Evolutionary conservation across 2,888 invertebrate genomes (phyloP).

Genomic region (Protodeltote pygarga): DNA sequence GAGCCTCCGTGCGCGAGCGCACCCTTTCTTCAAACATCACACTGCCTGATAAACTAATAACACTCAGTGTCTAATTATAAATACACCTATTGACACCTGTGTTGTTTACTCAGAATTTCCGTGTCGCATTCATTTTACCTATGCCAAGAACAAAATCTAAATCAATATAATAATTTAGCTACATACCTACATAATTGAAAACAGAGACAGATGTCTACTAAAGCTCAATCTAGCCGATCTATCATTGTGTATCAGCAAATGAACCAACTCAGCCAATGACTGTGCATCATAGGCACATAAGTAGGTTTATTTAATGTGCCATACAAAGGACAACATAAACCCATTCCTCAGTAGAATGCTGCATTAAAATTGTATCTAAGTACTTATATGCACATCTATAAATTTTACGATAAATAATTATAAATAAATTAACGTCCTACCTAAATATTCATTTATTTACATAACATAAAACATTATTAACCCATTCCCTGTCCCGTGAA

Average conservation of each 20-base stretch:
- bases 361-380: constrained; percentile 8
- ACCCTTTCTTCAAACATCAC: constrained; percentile 65
- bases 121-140: no score
- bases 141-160: no score
- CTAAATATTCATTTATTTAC: constrained; percentile 47
- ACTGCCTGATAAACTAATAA: constrained; percentile 50
- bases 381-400: constrained; percentile 6
- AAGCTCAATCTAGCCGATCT: no score
- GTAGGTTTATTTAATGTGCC: no score
- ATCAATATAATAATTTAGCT: neutral
- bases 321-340: no score
- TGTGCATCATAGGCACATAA: no score
- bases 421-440: constrained; percentile 26
- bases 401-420: constrained; percentile 27
- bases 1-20: constrained; percentile 75
- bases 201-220: no score
- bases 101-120: neutral
- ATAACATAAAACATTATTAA: no score
- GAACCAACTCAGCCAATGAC: no score
- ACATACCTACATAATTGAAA: no score
- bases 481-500: no score
- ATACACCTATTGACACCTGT: neutral
- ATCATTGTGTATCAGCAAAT: no score
- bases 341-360: neutral
- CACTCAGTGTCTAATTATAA: constrained; percentile 25